Evolutionary conservation across 2,113 vertebrate genomes (phyloP).

Genomic region (Planiliza haematocheilus): DNA sequence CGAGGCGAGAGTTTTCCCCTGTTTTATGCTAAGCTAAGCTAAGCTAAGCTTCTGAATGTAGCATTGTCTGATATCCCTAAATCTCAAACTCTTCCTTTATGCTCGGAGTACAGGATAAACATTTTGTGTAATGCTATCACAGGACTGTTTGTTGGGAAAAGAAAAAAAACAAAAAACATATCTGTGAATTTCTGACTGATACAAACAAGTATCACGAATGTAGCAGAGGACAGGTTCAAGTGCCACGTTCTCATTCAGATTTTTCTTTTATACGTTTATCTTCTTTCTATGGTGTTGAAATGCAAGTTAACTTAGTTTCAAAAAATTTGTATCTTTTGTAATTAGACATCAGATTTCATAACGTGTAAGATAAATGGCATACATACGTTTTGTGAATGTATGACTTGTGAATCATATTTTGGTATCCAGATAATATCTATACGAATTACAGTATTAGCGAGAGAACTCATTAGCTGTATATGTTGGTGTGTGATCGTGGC

Average conservation of each 20-base stretch:
- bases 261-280: constrained; percentile 51
- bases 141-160: background rate
- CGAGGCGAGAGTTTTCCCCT: background rate
- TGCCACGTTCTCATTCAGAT: constrained; percentile 60
- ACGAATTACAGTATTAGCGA: constrained; percentile 50
- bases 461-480: constrained; percentile 36
- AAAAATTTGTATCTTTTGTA: constrained; percentile 69
- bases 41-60: background rate
- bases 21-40: constrained; percentile 12
- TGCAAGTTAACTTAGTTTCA: constrained; percentile 31
- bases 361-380: constrained; percentile 37
- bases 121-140: background rate
- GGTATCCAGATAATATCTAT: constrained; percentile 48
- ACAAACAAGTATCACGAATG: constrained; percentile 58
- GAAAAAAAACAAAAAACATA: too few species aligned
- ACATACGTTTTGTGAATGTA: constrained; percentile 65
- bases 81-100: constrained; percentile 5
- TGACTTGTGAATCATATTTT: constrained; percentile 59
- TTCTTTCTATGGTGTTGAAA: constrained; percentile 59
- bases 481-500: constrained; percentile 49
- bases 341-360: constrained; percentile 55
- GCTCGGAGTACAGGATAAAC: background rate
- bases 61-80: background rate
- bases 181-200: constrained; percentile 33
- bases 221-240: constrained; percentile 68